phyloP scores from a whole-genome alignment of 2,113 vertebrate genomes.

The Setophaga petechia region DNA sequence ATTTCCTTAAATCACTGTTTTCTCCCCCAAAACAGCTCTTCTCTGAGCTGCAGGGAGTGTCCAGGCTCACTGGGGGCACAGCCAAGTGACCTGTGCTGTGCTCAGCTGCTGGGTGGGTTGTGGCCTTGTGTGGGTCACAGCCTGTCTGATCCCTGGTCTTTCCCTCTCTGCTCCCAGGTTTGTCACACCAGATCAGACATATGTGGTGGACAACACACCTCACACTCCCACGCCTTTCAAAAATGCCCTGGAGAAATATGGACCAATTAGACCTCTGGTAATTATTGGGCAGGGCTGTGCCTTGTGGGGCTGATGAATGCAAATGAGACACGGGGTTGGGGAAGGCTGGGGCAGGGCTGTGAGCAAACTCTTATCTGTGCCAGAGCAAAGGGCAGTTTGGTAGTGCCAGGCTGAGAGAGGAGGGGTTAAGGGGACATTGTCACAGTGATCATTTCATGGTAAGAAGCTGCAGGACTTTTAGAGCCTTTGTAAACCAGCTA shows the following conservation, averaged over 20 bases:
- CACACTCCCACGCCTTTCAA: slow-evolving; percentile 96
- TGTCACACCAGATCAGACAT: slow-evolving; percentile 93
- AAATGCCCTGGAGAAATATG: slow-evolving; percentile 95
- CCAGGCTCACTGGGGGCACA: neutral
- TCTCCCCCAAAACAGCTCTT: neutral
- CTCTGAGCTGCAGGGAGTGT: neutral
- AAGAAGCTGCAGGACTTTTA: neutral
- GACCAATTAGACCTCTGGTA: slow-evolving; percentile 89
- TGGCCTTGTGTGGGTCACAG: neutral
- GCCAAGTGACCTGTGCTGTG: neutral
- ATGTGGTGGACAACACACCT: slow-evolving; percentile 84
- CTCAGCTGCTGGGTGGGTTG: neutral
- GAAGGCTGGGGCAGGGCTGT: neutral
- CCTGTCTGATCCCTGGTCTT: neutral
- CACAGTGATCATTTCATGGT: neutral
- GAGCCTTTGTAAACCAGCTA: neutral
- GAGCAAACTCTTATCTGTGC: neutral
- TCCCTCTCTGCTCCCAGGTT: slow-evolving; percentile 75
- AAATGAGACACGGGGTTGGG: fast-evolving
- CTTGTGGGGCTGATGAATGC: neutral
- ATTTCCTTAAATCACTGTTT: neutral
- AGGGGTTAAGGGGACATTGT: neutral
- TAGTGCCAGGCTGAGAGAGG: neutral
- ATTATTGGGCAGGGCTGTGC: neutral
- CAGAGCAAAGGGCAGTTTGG: neutral